phyloP scores from a whole-genome alignment of 1,140 invertebrate genomes.

The Drosophila arawakana region DNA sequence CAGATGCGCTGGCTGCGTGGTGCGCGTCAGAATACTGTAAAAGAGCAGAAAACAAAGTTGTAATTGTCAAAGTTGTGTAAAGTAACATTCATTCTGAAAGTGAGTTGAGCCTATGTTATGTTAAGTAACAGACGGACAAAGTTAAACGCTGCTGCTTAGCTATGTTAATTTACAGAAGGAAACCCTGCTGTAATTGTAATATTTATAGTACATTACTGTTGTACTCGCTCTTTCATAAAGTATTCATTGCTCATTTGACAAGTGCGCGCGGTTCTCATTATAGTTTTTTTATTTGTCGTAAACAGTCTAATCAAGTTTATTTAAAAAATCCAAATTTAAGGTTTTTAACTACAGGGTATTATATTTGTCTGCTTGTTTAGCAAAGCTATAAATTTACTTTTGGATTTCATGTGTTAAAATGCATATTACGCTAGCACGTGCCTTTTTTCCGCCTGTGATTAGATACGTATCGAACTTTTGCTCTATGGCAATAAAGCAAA shows the following conservation, averaged over 20 bases:
- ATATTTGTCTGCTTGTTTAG: no score
- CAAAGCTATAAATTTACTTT: not conserved
- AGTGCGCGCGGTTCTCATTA: no score
- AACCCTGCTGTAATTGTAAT: not conserved
- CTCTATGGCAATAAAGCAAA: slow-evolving; percentile 17
- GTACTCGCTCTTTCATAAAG: no score
- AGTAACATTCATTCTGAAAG: not conserved
- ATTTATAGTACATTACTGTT: not conserved
- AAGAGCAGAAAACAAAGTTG: not conserved
- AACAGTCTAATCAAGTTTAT: no score
- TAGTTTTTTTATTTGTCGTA: no score
- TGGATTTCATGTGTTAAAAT: slow-evolving; percentile 3
- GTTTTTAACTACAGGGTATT: no score
- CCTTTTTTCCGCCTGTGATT: slow-evolving; percentile 23
- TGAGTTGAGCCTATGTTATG: not conserved
- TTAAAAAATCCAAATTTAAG: no score
- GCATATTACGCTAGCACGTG: slow-evolving; percentile 46
- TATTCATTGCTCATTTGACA: no score
- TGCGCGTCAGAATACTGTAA: slow-evolving; percentile 88
- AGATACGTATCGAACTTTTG: slow-evolving; percentile 54
- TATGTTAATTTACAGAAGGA: no score
- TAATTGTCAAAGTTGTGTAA: not conserved
- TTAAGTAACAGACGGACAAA: not conserved
- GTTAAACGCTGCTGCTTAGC: no score
- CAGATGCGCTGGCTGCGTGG: slow-evolving; percentile 91